A percentile compares a stretch with the other conserved stretches of the same genome.
These are phyloP conservation scores for Arctocebus calabarensis DNA, from an alignment of 2,797 vertebrate species.

Conservation along the genomic window DNA sequence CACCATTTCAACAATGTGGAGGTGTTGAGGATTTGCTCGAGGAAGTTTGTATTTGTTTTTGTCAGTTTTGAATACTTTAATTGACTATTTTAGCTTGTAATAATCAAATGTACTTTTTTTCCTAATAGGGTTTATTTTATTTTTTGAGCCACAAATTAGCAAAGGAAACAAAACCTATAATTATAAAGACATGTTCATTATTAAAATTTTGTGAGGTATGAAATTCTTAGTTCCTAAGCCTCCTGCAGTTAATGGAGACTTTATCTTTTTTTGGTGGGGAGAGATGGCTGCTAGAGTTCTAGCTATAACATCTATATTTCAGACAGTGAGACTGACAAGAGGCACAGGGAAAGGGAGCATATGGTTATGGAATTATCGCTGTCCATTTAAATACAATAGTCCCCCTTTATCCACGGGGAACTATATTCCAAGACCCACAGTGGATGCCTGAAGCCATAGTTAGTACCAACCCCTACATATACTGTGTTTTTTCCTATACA, in stretches of 20 bases:
- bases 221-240: not conserved
- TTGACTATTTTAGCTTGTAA: not conserved
- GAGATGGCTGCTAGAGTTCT: not conserved
- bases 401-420: not conserved
- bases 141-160: not conserved
- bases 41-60: not conserved
- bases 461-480: not conserved
- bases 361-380: not conserved
- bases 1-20: rapidly evolving
- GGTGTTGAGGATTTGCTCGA: not conserved
- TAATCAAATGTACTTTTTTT: not conserved
- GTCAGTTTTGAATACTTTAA: not conserved
- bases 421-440: not conserved
- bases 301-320: not conserved
- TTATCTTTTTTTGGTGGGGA: not conserved
- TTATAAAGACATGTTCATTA: not conserved
- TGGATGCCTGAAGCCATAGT: not conserved
- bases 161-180: not conserved
- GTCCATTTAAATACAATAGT: not conserved
- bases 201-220: not conserved
- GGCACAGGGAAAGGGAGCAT: not conserved
- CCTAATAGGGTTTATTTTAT: not conserved
- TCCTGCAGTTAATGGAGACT: not conserved
- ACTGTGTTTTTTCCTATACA: not conserved
- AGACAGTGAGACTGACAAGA: not conserved